These are phyloP conservation scores for Jacana jacana DNA, from an alignment of 2,113 vertebrate genomes.

Conservation along the genomic window DNA sequence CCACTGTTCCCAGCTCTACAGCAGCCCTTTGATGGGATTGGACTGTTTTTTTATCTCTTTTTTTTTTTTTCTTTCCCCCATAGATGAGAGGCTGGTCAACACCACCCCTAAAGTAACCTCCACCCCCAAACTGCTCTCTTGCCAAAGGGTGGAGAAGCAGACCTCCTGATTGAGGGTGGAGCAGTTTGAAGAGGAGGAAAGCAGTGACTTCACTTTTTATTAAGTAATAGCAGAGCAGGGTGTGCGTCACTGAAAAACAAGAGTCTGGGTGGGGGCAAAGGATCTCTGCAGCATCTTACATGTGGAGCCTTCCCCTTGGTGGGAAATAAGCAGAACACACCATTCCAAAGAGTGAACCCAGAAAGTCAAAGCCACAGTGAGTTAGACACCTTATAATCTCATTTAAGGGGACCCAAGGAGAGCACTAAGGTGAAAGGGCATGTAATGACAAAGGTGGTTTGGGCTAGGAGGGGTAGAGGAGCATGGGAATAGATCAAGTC, in stretches of 20 bases:
- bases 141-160: conserved; percentile 55
- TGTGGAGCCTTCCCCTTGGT: neutral
- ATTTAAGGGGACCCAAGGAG: neutral
- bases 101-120: conserved; percentile 11
- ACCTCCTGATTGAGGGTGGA: conserved; percentile 56
- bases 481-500: neutral
- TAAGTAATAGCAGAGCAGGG: conserved; percentile 24
- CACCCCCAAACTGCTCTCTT: conserved; percentile 54
- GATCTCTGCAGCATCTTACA: neutral
- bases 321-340: neutral
- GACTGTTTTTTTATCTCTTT: neutral
- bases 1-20: neutral
- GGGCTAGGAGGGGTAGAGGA: neutral
- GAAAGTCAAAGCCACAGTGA: neutral
- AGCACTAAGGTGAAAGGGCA: neutral
- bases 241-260: conserved; percentile 23
- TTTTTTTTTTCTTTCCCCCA: too few species aligned
- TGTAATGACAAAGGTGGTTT: neutral
- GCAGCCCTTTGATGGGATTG: neutral
- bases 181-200: conserved; percentile 15
- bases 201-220: conserved; percentile 58
- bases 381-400: neutral
- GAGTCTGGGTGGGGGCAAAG: conserved; percentile 4
- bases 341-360: neutral
- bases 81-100: neutral